phyloP scores from a whole-genome alignment of 2,888 invertebrate genomes.

The Sphecodes monilicornis region DNA sequence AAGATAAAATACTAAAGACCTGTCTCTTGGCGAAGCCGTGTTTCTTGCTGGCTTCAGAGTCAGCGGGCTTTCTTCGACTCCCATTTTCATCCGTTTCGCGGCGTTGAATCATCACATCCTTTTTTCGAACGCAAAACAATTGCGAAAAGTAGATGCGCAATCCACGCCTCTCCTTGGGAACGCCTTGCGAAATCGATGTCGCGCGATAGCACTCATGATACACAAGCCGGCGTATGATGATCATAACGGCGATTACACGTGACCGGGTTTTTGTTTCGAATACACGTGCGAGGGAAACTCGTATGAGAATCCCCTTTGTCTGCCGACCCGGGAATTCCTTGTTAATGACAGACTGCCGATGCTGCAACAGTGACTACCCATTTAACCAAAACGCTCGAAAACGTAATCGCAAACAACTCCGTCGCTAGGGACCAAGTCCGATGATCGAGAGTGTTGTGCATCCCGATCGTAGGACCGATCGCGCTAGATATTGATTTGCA shows the following conservation, averaged over 20 bases:
- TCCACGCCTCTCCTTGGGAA: conserved; percentile 78
- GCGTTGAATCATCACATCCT: conserved; percentile 62
- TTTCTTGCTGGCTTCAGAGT: too few species aligned
- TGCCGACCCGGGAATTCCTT: conserved; percentile 38
- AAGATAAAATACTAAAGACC: too few species aligned
- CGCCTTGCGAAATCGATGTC: conserved; percentile 81
- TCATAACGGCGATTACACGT: conserved; percentile 77
- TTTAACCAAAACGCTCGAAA: conserved; percentile 17
- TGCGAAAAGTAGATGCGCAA: conserved; percentile 60
- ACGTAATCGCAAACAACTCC: neutral
- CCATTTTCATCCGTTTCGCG: conserved; percentile 12
- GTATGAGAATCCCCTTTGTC: conserved; percentile 56
- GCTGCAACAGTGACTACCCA: conserved; percentile 16
- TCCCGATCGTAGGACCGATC: conserved; percentile 30
- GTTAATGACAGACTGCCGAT: conserved; percentile 29
- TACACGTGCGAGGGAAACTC: conserved; percentile 68
- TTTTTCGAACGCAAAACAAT: conserved; percentile 57
- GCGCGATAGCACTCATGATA: conserved; percentile 78
- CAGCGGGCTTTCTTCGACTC: neutral
- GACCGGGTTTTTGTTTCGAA: conserved; percentile 71
- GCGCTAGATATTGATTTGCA: conserved; percentile 62
- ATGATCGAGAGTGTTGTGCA: neutral
- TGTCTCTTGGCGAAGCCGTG: too few species aligned
- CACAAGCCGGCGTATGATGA: conserved; percentile 62
- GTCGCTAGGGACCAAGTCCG: neutral